Conservation (phyloP, 2,888 invertebrate species). For the Tribolium freemani region DNA sequence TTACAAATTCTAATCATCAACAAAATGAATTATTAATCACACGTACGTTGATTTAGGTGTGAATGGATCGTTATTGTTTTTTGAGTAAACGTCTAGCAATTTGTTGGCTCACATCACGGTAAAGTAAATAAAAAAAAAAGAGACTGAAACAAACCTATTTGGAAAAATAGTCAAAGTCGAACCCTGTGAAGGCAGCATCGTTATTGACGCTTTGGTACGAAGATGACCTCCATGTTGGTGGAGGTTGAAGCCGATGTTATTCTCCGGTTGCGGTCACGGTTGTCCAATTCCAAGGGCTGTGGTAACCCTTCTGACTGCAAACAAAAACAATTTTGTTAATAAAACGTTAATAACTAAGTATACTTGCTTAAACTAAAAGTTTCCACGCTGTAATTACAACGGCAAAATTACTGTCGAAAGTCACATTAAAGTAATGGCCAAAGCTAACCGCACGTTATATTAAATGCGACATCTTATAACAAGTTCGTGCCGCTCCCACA, state of each 20-base stretch:
- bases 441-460: neutral
- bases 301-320: slow-evolving; percentile 75
- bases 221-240: slow-evolving; percentile 68
- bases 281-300: slow-evolving; percentile 77
- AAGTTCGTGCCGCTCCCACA: neutral
- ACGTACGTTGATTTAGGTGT: slow-evolving; percentile 29
- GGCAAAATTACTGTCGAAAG: neutral
- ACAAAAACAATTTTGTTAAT: slow-evolving; percentile 35
- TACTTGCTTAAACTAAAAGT: neutral
- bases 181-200: slow-evolving; percentile 64
- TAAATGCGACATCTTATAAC: neutral
- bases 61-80: slow-evolving; percentile 15
- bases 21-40: slow-evolving; percentile 38
- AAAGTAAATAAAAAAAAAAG: slow-evolving; percentile 14
- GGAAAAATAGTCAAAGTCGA: slow-evolving; percentile 64
- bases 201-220: slow-evolving; percentile 55
- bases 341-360: too few relatives aligned
- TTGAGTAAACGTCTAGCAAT: slow-evolving; percentile 8
- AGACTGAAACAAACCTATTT: slow-evolving; percentile 52
- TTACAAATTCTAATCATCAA: slow-evolving; percentile 42
- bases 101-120: slow-evolving; percentile 21
- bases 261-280: slow-evolving; percentile 76
- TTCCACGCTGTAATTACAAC: neutral
- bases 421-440: neutral
- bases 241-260: slow-evolving; percentile 73